phyloP scores from a whole-genome alignment of 2,113 vertebrate genomes.

The Thunnus maccoyii region DNA sequence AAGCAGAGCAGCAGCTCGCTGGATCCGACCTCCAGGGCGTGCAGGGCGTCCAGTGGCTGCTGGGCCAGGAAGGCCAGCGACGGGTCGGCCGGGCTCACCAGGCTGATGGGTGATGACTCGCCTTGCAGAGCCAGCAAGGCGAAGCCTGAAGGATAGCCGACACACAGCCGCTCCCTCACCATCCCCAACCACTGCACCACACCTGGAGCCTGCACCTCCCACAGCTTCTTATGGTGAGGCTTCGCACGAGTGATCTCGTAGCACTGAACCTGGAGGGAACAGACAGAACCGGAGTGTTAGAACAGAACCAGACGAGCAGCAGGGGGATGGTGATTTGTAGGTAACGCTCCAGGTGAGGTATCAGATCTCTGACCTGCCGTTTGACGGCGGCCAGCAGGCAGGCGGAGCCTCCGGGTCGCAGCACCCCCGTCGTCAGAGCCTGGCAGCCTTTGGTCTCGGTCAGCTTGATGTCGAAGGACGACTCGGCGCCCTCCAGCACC shows the following conservation, averaged over 20 bases:
- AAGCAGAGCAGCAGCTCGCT: conserved; percentile 97
- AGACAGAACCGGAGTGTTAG: neutral
- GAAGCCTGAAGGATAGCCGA: conserved; percentile 96
- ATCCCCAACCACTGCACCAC: conserved; percentile 93
- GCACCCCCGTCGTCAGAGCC: conserved; percentile 86
- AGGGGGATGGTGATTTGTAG: too few relatives aligned
- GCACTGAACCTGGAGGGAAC: conserved; percentile 85
- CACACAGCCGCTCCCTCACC: conserved; percentile 92
- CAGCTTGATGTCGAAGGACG: conserved; percentile 91
- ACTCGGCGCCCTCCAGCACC: conserved; percentile 91
- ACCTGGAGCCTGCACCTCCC: conserved; percentile 92
- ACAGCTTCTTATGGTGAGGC: conserved; percentile 90
- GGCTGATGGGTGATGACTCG: conserved; percentile 92
- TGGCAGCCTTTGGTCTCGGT: conserved; percentile 96
- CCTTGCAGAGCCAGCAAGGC: conserved; percentile 94
- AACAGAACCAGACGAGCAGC: neutral
- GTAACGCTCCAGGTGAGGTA: too few relatives aligned
- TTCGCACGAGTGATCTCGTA: conserved; percentile 92
- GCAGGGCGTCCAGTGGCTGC: conserved; percentile 93
- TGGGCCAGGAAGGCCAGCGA: conserved; percentile 95
- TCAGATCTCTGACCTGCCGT: conserved; percentile 81
- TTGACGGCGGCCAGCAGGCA: conserved; percentile 94
- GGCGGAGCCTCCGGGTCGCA: conserved; percentile 86
- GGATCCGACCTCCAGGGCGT: conserved; percentile 91
- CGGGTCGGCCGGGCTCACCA: conserved; percentile 93